These are phyloP conservation scores for Anseranas semipalmata DNA, from an alignment of 2,113 vertebrate genomes.

Conservation along the genomic window DNA sequence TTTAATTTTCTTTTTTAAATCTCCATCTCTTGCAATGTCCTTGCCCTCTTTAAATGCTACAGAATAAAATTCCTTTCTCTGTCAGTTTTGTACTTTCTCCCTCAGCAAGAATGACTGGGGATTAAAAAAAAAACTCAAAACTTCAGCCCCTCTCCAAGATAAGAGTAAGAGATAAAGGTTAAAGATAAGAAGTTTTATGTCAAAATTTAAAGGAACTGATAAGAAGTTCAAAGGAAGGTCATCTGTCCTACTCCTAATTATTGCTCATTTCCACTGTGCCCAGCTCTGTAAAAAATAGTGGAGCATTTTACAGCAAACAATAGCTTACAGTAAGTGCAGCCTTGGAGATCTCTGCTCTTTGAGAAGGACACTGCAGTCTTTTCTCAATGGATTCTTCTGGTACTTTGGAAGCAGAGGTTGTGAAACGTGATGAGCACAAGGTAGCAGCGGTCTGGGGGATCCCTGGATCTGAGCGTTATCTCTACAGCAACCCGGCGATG, in stretches of 20 bases:
- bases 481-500: not conserved
- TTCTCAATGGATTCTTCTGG: not conserved
- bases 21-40: conserved; percentile 50
- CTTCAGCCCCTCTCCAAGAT: not conserved
- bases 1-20: conserved; percentile 64
- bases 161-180: not conserved
- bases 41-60: conserved; percentile 52
- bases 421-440: not conserved
- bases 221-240: not conserved
- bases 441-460: not conserved
- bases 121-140: not conserved
- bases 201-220: not conserved
- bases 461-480: not conserved
- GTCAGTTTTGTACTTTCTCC: conserved; percentile 6
- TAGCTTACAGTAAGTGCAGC: not conserved
- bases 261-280: not conserved
- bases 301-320: not conserved
- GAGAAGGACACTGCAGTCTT: not conserved
- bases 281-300: not conserved
- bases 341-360: not conserved
- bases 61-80: conserved; percentile 28
- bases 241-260: not conserved
- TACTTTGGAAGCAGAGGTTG: not conserved
- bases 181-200: not conserved
- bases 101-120: not conserved